Evolutionary conservation across 1,140 invertebrate genomes (phyloP), one percentile per base, ranked within the genome.

Genomic region (Dreissena polymorpha): DNA sequence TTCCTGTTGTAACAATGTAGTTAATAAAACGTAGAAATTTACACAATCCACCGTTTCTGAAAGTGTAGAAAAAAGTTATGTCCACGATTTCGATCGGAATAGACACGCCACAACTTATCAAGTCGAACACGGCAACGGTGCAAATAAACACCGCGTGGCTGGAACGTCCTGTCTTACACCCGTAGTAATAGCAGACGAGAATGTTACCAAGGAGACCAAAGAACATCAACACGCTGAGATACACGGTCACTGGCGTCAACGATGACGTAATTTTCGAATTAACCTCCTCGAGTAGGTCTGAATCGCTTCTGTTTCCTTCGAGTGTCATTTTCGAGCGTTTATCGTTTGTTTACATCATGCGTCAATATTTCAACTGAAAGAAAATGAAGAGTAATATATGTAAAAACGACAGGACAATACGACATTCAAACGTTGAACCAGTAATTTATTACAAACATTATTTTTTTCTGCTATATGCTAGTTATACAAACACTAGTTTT

Each of bases 41-140:
- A 67, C 88, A 89, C 7, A 85, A 29, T 8, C 68, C 67, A 39
- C 67, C 63, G 39, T 60, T 81, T 18, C 51, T 53, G 69, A 85
- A 89, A 39, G 67, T 83, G 80, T 77, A 86, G 2, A 85, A 84
- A 21, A 72, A 86, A 3, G 83, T 16, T 7, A 88, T 21, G 63
- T 88, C 87, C 0, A 85, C 18, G 5, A 88, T 86, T 78, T 89
- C 88, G 39, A 85, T 80, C 0, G 89, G 89, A 50, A 89, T 83
- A 0, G 84, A 79, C 13, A 89, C 7, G n/a, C 49, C 8, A 69
- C 87, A 88, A 53, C 68, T 81, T 13, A 88, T 68, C 5, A 89
- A 27, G 72, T 90, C 89, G 29, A 85, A 84, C 23, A 82, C 63
- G 6, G 88, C 85, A 67, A 90, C 78, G n/a, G 72, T 69, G 23